These are phyloP conservation scores for Uloborus plumipes DNA, from an alignment of 2,888 invertebrate genomes.

Conservation along the genomic window DNA sequence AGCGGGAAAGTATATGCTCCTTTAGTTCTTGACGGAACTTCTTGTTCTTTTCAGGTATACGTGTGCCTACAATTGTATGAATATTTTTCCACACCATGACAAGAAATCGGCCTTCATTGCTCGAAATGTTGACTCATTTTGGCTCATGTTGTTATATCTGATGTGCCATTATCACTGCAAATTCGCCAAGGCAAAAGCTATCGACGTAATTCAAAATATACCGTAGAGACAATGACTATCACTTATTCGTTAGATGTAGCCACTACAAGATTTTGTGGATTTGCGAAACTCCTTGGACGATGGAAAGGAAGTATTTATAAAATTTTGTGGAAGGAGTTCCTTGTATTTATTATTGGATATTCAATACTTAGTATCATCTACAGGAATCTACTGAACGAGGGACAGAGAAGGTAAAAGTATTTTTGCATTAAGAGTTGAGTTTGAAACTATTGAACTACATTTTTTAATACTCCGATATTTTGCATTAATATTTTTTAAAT, in stretches of 20 bases:
- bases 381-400: slow-evolving; percentile 71
- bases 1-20: too few species aligned
- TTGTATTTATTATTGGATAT: slow-evolving; percentile 73
- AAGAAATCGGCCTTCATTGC: neutral
- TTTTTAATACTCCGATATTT: too few species aligned
- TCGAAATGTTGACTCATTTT: neutral
- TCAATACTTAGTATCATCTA: slow-evolving; percentile 74
- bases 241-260: slow-evolving; percentile 70
- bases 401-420: slow-evolving; percentile 25
- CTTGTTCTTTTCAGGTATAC: too few species aligned
- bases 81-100: neutral
- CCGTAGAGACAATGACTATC: slow-evolving; percentile 67
- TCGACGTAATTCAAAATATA: neutral
- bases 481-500: too few species aligned
- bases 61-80: too few species aligned
- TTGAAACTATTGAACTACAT: too few species aligned
- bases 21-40: too few species aligned
- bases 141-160: neutral
- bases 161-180: neutral
- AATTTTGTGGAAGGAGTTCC: slow-evolving; percentile 75
- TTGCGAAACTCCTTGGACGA: slow-evolving; percentile 75
- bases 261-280: slow-evolving; percentile 72
- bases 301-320: slow-evolving; percentile 76
- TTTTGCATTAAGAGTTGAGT: neutral
- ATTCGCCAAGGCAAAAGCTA: neutral